Base-by-base conservation (phyloP, 2,797 vertebrate genomes). In the Amblyraja radiata region DNA sequence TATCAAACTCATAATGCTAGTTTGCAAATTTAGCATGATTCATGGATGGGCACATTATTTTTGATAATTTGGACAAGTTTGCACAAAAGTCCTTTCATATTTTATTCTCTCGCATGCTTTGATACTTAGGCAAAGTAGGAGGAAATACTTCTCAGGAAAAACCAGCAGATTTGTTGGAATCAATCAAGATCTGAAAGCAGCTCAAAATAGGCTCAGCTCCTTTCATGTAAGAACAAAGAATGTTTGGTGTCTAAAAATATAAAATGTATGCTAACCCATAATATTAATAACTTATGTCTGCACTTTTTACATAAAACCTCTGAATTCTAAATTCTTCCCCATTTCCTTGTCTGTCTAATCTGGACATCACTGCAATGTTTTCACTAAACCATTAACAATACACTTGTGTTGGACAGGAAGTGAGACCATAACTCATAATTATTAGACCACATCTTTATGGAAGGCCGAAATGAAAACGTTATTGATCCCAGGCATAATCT, bases 221-320 rank as follows among this genome's bases (percentile, higher is more conserved):
- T 90, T 90, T 90, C 65, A 73, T 90, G 88, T 68, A 73, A 90
- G 88, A 90, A 88, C 84, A 88, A 88, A 71, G 88, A 71, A 71
- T 71, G 18, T 71, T 90, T 90, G 88, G 36, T 36, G n/a, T 36
- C 63, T 68, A 90, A 71, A 73, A 90, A 71, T 71, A 90, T 65
- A 90, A 71, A 68, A 39, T 90, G 88, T 36, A 68, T 46, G 88
- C 63, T 63, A 63, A 90, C 46, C 16, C 88, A 90, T 16, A 36
- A 90, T 73, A 68, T 71, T 90, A 68, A 90, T 25, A 71, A 71
- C 61, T 68, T 90, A 68, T 71, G 88, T 90, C 88, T 36, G 28
- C 8, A 68, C 63, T 90, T 71, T 71, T 90, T 23, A 71, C 65
- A 71, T 90, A 90, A 90, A 36, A 71, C 6, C 73, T 90, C n/a